phyloP scores from a whole-genome alignment of 2,113 vertebrate species.

The Phalacrocorax pelagicus region DNA sequence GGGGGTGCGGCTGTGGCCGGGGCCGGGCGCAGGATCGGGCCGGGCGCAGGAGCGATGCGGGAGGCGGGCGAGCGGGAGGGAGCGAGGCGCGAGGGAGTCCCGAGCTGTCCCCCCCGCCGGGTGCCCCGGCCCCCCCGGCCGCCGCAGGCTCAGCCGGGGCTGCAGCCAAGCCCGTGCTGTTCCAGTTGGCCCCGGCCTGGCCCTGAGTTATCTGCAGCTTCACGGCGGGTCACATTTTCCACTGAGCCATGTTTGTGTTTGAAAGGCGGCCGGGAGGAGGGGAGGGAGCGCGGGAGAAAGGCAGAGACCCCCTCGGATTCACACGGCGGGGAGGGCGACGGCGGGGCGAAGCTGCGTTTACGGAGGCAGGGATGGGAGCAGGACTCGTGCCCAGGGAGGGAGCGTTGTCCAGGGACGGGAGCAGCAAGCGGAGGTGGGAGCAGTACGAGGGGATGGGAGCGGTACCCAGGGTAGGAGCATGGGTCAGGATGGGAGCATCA shows the following conservation, averaged over 20 bases:
- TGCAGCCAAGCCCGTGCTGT: not conserved
- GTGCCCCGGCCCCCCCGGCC: not conserved
- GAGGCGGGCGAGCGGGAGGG: not conserved
- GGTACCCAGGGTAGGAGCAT: fast-evolving
- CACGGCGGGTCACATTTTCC: constrained; percentile 21
- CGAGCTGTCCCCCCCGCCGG: not conserved
- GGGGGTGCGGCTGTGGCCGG: fast-evolving
- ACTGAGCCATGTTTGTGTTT: not conserved
- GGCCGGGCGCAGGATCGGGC: not conserved
- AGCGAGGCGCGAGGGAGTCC: not conserved
- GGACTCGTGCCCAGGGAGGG: not conserved
- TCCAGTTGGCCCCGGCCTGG: constrained; percentile 10
- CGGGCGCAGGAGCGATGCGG: not conserved
- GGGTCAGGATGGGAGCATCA: not conserved
- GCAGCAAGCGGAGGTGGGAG: not conserved
- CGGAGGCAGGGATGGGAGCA: not conserved
- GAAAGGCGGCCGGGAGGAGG: not conserved
- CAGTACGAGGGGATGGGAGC: not conserved
- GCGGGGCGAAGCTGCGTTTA: not conserved
- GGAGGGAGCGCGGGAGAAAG: not conserved
- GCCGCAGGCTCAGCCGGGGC: not conserved
- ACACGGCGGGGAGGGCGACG: fast-evolving
- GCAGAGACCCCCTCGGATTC: not conserved
- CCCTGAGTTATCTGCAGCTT: not conserved
- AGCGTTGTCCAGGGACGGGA: not conserved